Percentiles rank a stretch among this genome's conserved stretches.
Conservation (phyloP, 2,888 invertebrate species). For the Lithophane ornitopus region DNA sequence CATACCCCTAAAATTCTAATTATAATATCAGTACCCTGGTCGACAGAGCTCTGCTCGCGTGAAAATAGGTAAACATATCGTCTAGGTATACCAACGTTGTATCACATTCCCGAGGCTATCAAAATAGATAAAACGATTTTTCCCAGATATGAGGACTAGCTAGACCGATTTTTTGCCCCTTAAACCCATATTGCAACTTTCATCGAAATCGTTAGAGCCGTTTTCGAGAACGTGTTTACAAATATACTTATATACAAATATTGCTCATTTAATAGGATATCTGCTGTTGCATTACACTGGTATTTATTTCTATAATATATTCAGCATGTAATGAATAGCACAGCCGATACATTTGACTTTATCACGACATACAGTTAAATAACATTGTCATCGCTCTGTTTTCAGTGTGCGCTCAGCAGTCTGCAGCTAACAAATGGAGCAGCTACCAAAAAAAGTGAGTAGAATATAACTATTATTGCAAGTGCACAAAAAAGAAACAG, state of each 20-base stretch:
- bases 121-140: no score
- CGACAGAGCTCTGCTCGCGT: no score
- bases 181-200: no score
- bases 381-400: constrained; percentile 7
- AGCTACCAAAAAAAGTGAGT: constrained; percentile 62
- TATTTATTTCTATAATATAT: not conserved
- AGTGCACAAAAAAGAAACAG: not conserved
- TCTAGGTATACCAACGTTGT: no score
- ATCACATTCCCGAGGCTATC: no score
- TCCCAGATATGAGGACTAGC: no score
- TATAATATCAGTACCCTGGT: not conserved
- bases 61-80: no score
- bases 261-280: not conserved
- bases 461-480: not conserved
- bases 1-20: no score
- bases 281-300: not conserved
- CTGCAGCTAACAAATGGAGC: constrained; percentile 58
- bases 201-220: no score
- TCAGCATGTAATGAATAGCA: not conserved
- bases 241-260: no score
- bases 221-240: no score
- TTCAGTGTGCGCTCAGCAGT: constrained; percentile 60
- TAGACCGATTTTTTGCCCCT: no score
- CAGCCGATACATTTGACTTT: not conserved
- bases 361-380: not conserved